Evolutionary conservation across 2,113 vertebrate species (phyloP).

Genomic region (Zootoca vivipara): DNA sequence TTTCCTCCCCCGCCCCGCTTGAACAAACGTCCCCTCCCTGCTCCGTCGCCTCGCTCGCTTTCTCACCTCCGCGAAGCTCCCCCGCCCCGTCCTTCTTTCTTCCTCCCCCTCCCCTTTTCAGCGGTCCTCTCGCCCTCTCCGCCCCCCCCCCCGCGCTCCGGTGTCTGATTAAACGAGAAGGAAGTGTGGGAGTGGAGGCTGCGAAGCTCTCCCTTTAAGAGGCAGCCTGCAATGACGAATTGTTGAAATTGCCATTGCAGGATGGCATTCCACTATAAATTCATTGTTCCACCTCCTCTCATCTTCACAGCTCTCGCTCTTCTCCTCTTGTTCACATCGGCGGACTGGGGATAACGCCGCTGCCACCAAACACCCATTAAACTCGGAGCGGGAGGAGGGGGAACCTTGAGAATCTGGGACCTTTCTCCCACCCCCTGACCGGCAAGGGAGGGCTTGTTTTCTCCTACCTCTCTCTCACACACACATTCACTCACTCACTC

Average conservation of each 20-base stretch:
- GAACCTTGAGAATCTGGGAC: slow-evolving; percentile 75
- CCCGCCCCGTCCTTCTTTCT: slow-evolving; percentile 26
- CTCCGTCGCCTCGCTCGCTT: slow-evolving; percentile 6
- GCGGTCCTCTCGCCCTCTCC: neutral
- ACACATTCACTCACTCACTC: neutral
- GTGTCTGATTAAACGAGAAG: slow-evolving; percentile 75
- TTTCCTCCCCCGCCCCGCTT: neutral
- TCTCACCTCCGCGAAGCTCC: slow-evolving; percentile 27
- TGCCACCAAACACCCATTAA: slow-evolving; percentile 45
- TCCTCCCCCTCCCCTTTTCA: neutral
- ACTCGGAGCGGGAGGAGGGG: slow-evolving; percentile 38
- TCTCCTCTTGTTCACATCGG: slow-evolving; percentile 76
- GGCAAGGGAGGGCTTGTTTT: slow-evolving; percentile 49
- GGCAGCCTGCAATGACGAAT: slow-evolving; percentile 85
- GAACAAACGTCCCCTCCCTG: neutral
- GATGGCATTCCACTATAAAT: slow-evolving; percentile 88
- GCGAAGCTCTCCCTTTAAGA: slow-evolving; percentile 84
- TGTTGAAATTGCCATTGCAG: slow-evolving; percentile 85
- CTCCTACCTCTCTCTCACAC: neutral
- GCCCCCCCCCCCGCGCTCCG: slow-evolving; percentile 55
- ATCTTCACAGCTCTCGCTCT: slow-evolving; percentile 82
- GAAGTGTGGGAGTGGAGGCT: slow-evolving; percentile 79
- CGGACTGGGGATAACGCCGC: slow-evolving; percentile 77
- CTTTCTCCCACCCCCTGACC: slow-evolving; percentile 61
- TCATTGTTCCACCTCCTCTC: slow-evolving; percentile 87